A percentile compares a stretch with the other conserved stretches of the same genome.
Conservation (phyloP, 2,888 invertebrate species). For the Pheosia gnoma region DNA sequence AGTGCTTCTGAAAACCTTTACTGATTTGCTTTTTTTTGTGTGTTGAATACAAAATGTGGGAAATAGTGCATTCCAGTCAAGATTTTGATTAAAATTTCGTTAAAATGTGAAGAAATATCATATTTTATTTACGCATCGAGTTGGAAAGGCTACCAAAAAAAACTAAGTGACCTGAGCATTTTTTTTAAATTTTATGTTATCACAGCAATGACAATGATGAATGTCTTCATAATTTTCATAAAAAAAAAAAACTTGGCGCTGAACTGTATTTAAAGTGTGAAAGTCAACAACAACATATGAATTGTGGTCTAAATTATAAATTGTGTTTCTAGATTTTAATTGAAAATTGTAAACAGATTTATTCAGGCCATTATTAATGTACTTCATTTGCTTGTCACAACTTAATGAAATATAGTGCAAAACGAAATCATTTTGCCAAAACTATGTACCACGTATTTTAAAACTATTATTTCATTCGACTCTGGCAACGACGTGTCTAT, state of each 20-base stretch:
- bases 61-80: no score
- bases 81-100: no score
- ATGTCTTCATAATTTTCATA: neutral
- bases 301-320: neutral
- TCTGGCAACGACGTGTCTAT: no score
- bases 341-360: conserved; percentile 2
- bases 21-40: neutral
- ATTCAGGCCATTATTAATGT: neutral
- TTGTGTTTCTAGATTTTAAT: neutral
- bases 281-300: conserved; percentile 1
- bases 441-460: no score
- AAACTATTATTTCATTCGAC: no score
- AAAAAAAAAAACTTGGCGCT: neutral
- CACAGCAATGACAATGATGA: neutral
- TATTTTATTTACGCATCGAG: no score
- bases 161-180: neutral
- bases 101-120: no score
- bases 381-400: neutral
- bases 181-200: neutral
- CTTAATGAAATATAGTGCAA: neutral
- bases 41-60: neutral
- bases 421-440: no score
- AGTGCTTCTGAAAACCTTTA: neutral
- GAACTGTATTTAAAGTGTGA: neutral
- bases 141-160: no score